Percentiles rank a stretch among this genome's conserved stretches.
Evolutionary conservation across 2,888 invertebrate genomes (phyloP).

Genomic region (Melolontha melolontha): DNA sequence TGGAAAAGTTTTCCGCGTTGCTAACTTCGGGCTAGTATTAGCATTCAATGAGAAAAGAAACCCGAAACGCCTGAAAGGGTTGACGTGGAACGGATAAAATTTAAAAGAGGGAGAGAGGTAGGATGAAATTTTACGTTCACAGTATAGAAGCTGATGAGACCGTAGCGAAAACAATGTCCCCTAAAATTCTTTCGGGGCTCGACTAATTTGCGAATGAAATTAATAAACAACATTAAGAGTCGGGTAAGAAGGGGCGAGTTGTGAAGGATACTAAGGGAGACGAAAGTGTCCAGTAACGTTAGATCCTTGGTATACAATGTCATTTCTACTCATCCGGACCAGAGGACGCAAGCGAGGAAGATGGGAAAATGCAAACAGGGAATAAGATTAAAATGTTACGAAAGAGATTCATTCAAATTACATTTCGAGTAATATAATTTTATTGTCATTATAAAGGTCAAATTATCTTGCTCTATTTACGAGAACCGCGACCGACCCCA

Average conservation of each 20-base stretch:
- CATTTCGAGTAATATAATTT: constrained; percentile 35
- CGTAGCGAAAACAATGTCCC: neutral
- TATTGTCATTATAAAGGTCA: constrained; percentile 37
- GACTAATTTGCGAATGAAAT: constrained; percentile 34
- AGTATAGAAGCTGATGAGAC: neutral
- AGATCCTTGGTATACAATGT: too few species aligned
- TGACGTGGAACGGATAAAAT: constrained; percentile 6
- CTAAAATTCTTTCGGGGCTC: constrained; percentile 12
- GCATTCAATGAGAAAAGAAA: neutral
- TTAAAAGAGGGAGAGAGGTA: neutral
- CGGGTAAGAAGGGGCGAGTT: neutral
- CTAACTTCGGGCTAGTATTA: constrained; percentile 3
- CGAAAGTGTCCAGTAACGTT: neutral
- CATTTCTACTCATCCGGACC: too few species aligned
- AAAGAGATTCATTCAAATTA: constrained; percentile 31
- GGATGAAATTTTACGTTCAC: constrained; percentile 11
- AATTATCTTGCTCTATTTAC: constrained; percentile 33
- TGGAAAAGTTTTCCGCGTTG: constrained; percentile 24
- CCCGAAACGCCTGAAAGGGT: constrained; percentile 10
- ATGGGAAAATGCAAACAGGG: neutral
- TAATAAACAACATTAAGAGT: constrained; percentile 32
- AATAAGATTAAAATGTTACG: constrained; percentile 16
- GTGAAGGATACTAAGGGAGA: too few species aligned
- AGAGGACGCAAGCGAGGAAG: neutral
- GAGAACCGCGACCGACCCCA: neutral